These are phyloP conservation scores for Drosophila subquinaria DNA, from an alignment of 2,888 invertebrate genomes.

Conservation along the genomic window DNA sequence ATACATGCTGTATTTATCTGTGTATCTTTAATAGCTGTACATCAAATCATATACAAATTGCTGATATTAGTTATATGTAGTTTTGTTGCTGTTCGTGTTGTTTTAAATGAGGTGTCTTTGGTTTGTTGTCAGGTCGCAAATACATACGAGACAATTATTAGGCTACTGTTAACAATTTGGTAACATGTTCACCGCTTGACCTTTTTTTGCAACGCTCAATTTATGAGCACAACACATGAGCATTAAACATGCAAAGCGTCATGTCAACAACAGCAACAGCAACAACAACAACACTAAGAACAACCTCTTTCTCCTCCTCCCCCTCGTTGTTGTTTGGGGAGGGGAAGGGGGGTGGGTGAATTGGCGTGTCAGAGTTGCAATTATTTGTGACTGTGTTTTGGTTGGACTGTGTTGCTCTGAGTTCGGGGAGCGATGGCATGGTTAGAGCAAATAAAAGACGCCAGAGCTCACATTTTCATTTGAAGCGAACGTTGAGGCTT, in stretches of 20 bases:
- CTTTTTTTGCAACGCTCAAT: slow-evolving; percentile 61
- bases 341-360: slow-evolving; percentile 4
- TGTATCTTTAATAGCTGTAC: neutral
- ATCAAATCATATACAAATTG: neutral
- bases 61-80: neutral
- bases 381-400: slow-evolving; percentile 57
- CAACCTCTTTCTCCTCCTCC: neutral
- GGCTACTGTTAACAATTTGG: slow-evolving; percentile 58
- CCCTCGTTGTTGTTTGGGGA: neutral
- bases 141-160: slow-evolving; percentile 45
- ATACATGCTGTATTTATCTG: neutral
- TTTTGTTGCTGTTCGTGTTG: slow-evolving; percentile 9
- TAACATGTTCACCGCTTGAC: slow-evolving; percentile 70
- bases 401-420: neutral
- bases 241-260: slow-evolving; percentile 68
- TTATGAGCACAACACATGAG: slow-evolving; percentile 65
- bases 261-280: slow-evolving; percentile 57
- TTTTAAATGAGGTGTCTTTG: neutral
- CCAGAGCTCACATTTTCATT: slow-evolving; percentile 70
- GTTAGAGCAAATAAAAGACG: slow-evolving; percentile 68
- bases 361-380: slow-evolving; percentile 75
- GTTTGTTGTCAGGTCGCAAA: slow-evolving; percentile 2
- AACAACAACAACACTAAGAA: slow-evolving; percentile 26
- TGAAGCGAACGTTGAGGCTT: slow-evolving; percentile 53
- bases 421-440: slow-evolving; percentile 51